These are phyloP conservation scores for Tribolium madens DNA, from an alignment of 1,140 invertebrate species.

Conservation along the genomic window DNA sequence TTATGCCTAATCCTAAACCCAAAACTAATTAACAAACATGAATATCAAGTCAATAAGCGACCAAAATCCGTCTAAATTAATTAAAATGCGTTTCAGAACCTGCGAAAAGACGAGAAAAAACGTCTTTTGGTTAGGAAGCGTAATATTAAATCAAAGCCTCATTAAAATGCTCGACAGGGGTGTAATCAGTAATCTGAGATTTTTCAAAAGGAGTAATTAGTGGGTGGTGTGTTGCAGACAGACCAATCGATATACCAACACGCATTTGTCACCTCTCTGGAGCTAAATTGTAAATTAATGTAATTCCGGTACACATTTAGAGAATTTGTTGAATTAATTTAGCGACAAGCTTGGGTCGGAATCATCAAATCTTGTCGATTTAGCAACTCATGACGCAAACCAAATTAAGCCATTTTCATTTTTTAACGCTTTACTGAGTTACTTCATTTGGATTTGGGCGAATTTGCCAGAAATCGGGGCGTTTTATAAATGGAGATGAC, in stretches of 20 bases:
- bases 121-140: neutral
- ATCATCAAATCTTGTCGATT: neutral
- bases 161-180: neutral
- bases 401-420: neutral
- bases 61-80: neutral
- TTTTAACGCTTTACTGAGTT: neutral
- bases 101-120: neutral
- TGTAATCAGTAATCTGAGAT: slow-evolving; percentile 29
- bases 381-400: neutral
- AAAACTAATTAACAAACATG: too few relatives aligned
- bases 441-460: too few relatives aligned
- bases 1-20: neutral
- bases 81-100: neutral
- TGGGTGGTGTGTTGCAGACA: slow-evolving; percentile 2
- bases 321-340: slow-evolving; percentile 15
- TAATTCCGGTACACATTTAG: slow-evolving; percentile 11
- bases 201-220: slow-evolving; percentile 10
- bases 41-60: neutral
- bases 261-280: neutral
- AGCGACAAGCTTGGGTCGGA: neutral
- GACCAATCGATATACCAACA: neutral
- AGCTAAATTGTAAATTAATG: slow-evolving; percentile 24
- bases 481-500: too few relatives aligned
- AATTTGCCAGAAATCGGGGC: too few relatives aligned
- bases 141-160: slow-evolving; percentile 10